Percentiles rank a stretch among this genome's conserved stretches.
Evolutionary conservation across 2,888 invertebrate species (phyloP).

Genomic region (Watsonalla cultraria): DNA sequence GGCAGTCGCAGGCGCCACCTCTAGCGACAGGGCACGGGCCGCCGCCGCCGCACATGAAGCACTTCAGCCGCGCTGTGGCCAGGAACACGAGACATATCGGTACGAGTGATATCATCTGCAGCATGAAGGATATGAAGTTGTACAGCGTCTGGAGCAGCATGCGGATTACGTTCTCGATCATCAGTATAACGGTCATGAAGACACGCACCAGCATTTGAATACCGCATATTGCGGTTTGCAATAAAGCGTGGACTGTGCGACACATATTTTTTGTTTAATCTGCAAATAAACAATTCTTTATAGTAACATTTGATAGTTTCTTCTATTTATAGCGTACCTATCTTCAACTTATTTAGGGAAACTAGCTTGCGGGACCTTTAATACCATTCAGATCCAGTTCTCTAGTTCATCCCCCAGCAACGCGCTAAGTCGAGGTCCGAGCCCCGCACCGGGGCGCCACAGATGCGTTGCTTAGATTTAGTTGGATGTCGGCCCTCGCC

Average conservation of each 20-base stretch:
- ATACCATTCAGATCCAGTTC: too few species aligned
- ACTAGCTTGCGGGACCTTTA: too few species aligned
- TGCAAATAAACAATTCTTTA: conserved; percentile 10
- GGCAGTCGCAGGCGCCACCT: conserved; percentile 54
- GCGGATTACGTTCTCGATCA: conserved; percentile 60
- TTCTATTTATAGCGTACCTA: too few species aligned
- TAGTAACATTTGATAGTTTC: too few species aligned
- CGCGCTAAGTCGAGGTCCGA: too few species aligned
- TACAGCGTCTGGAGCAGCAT: conserved; percentile 61
- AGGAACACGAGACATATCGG: conserved; percentile 61
- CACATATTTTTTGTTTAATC: conserved; percentile 46
- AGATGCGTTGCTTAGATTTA: too few species aligned
- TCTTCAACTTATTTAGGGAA: too few species aligned
- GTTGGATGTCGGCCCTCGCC: too few species aligned
- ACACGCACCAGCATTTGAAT: conserved; percentile 62
- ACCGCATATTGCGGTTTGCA: conserved; percentile 51
- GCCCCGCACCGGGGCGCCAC: too few species aligned
- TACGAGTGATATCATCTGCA: conserved; percentile 58
- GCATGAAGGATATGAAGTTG: conserved; percentile 58
- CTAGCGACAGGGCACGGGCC: conserved; percentile 53
- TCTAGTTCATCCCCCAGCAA: too few species aligned
- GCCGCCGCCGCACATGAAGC: conserved; percentile 60
- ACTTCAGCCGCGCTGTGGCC: conserved; percentile 50
- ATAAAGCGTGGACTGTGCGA: conserved; percentile 51
- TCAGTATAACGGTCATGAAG: conserved; percentile 60